Conservation (phyloP, 2,113 vertebrate species). For the Boulengerochromis microlepis region DNA sequence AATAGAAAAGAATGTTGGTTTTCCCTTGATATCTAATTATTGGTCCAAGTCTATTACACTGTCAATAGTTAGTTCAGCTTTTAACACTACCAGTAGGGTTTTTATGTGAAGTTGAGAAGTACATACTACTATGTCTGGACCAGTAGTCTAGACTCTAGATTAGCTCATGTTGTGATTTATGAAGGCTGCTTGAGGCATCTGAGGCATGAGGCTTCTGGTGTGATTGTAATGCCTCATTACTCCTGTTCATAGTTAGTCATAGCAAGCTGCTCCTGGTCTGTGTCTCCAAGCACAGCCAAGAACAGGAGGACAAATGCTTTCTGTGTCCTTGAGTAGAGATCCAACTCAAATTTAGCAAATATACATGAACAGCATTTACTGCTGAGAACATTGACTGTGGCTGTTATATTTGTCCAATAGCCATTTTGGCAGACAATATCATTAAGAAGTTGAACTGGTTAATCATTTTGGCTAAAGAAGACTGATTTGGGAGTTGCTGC, state of each 20-base stretch:
- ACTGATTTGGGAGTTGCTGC: not conserved
- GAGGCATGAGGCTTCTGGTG: constrained; percentile 62
- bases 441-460: constrained; percentile 3
- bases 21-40: constrained; percentile 62
- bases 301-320: constrained; percentile 36
- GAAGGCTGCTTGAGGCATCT: constrained; percentile 59
- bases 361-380: constrained; percentile 2
- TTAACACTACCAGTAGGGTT: constrained; percentile 48
- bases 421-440: constrained; percentile 3
- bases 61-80: constrained; percentile 40
- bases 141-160: constrained; percentile 63
- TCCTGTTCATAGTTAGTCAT: constrained; percentile 63
- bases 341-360: constrained; percentile 30
- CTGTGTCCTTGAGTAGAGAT: constrained; percentile 24
- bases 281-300: constrained; percentile 43
- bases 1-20: constrained; percentile 41
- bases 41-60: constrained; percentile 23
- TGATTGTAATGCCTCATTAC: constrained; percentile 70
- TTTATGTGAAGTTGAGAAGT: constrained; percentile 55
- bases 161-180: constrained; percentile 67
- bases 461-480: constrained; percentile 10
- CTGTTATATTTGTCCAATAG: constrained; percentile 19
- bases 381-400: constrained; percentile 20
- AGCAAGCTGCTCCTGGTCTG: constrained; percentile 59
- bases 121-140: constrained; percentile 52